phyloP scores from a whole-genome alignment of 1,140 invertebrate genomes.

The Bombus confusus region DNA sequence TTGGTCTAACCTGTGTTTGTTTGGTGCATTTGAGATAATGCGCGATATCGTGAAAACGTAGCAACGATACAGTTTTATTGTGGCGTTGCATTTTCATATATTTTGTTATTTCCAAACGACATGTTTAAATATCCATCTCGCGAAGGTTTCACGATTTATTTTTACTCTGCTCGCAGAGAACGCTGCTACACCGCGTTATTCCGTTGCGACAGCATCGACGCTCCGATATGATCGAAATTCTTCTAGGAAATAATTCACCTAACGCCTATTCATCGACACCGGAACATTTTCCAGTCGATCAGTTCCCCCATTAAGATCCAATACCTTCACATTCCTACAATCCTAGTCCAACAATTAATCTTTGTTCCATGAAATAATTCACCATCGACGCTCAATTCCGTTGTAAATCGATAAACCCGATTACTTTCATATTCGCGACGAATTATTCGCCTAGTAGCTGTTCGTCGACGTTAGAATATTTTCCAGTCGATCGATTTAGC shows the following conservation, averaged over 20 bases:
- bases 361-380: too few species aligned
- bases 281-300: conserved; percentile 1
- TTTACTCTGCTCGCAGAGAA: too few species aligned
- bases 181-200: too few species aligned
- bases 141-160: too few species aligned
- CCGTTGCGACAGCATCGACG: background rate
- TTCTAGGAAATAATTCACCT: background rate
- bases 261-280: background rate
- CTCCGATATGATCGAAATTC: background rate
- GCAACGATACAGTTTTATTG: too few species aligned
- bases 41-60: background rate
- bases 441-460: background rate
- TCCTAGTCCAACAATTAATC: background rate
- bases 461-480: background rate
- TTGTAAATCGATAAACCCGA: background rate
- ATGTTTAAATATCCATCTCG: background rate
- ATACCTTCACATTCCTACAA: background rate
- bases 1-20: background rate
- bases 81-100: background rate
- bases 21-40: background rate
- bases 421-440: background rate
- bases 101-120: background rate
- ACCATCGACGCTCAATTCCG: background rate
- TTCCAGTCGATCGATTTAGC: background rate
- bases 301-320: background rate